These are phyloP conservation scores for Rhaphigaster nebulosa DNA, from an alignment of 2,888 invertebrate genomes.

Conservation along the genomic window DNA sequence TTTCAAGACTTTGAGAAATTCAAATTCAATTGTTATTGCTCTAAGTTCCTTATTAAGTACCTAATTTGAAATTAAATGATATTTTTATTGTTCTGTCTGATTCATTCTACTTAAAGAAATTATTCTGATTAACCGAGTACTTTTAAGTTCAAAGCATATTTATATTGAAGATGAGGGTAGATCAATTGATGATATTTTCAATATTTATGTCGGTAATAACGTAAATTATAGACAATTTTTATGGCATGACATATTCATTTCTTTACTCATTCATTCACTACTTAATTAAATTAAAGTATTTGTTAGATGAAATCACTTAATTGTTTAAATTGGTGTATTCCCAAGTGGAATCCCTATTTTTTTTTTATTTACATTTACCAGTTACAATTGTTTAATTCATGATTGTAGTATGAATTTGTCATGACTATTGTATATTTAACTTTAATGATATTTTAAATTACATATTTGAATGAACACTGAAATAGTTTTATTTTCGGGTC, in stretches of 20 bases:
- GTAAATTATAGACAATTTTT: not conserved
- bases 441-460: constrained; percentile 42
- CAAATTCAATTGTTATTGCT: not conserved
- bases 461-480: constrained; percentile 57
- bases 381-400: not conserved
- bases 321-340: not conserved
- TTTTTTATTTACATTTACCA: not conserved
- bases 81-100: not conserved
- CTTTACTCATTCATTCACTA: not conserved
- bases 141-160: not conserved
- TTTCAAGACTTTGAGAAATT: not conserved
- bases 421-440: constrained; percentile 45
- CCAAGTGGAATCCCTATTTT: not conserved
- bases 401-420: constrained; percentile 46
- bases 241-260: constrained; percentile 13
- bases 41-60: not conserved
- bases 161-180: constrained; percentile 3
- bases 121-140: not conserved
- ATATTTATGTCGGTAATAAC: not conserved
- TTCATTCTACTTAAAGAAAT: not conserved
- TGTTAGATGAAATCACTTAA: not conserved
- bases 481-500: constrained; percentile 61
- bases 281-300: not conserved
- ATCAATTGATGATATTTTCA: not conserved
- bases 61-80: constrained; percentile 1